Percentiles rank a stretch among this genome's conserved stretches.
Evolutionary conservation across 1,140 invertebrate genomes (phyloP).

Genomic region (Nymphalis io): DNA sequence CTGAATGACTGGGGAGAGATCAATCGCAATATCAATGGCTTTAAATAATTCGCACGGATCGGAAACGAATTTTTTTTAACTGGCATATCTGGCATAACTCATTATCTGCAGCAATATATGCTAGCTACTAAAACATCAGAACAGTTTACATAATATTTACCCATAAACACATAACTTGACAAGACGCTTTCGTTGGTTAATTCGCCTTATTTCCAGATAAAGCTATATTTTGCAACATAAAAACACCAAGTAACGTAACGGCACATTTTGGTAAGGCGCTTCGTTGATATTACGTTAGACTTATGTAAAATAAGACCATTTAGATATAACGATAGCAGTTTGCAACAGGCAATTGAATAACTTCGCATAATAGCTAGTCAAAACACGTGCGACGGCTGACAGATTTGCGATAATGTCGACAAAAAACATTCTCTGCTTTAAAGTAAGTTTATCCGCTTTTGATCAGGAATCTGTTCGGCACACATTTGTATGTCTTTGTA

Average conservation of each 20-base stretch:
- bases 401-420: slow-evolving; percentile 63
- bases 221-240: slow-evolving; percentile 18
- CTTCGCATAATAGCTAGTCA: slow-evolving; percentile 53
- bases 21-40: too few relatives aligned
- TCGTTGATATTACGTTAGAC: slow-evolving; percentile 30
- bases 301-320: slow-evolving; percentile 36
- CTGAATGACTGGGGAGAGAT: too few relatives aligned
- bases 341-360: slow-evolving; percentile 34
- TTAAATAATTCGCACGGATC: too few relatives aligned
- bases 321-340: slow-evolving; percentile 30
- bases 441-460: slow-evolving; percentile 72
- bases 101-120: too few relatives aligned
- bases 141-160: too few relatives aligned
- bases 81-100: too few relatives aligned
- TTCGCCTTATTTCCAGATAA: slow-evolving; percentile 8
- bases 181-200: slow-evolving; percentile 10
- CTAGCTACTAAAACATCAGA: too few relatives aligned
- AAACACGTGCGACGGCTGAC: slow-evolving; percentile 69
- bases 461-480: slow-evolving; percentile 74
- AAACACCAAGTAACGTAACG: slow-evolving; percentile 18
- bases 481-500: slow-evolving; percentile 72
- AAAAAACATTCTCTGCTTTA: slow-evolving; percentile 66
- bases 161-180: too few relatives aligned
- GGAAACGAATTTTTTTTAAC: too few relatives aligned
- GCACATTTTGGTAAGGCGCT: slow-evolving; percentile 26